Percentiles rank a stretch among this genome's conserved stretches.
Conservation (phyloP, 2,797 vertebrate species). For the Pipistrellus pygmaeus region DNA sequence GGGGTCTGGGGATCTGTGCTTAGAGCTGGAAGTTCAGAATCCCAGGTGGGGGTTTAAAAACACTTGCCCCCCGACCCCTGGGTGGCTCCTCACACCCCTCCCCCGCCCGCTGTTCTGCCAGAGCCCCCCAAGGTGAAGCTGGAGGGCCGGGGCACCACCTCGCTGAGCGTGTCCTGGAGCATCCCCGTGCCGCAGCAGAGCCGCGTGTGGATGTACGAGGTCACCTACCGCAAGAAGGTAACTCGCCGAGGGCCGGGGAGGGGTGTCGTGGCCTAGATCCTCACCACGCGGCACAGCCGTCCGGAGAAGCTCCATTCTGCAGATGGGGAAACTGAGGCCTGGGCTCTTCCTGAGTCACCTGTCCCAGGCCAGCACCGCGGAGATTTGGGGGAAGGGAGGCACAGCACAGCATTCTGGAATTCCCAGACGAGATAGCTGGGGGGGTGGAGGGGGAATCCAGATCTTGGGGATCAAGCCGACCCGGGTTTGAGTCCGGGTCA, state of each 20-base stretch:
- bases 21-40: not conserved
- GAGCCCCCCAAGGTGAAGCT: conserved; percentile 96
- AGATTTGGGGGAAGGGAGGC: not conserved
- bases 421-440: not conserved
- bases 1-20: not conserved
- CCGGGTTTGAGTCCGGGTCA: too few relatives aligned
- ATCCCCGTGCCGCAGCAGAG: conserved; percentile 92
- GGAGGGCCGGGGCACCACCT: conserved; percentile 91
- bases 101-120: conserved; percentile 56
- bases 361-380: not conserved
- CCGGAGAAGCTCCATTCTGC: not conserved
- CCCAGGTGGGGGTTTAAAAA: not conserved
- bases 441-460: not conserved
- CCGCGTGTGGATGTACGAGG: conserved; percentile 94
- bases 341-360: not conserved
- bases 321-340: not conserved
- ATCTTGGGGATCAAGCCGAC: not conserved
- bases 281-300: accelerated
- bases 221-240: conserved; percentile 98
- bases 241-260: not conserved
- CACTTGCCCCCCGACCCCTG: accelerated
- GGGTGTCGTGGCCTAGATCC: not conserved
- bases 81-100: not conserved
- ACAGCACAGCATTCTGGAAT: not conserved
- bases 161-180: conserved; percentile 93